Evolutionary conservation across 1,140 invertebrate species (phyloP), one percentile per base, ranked within the genome.

Genomic region (Neuroterus valhalla): DNA sequence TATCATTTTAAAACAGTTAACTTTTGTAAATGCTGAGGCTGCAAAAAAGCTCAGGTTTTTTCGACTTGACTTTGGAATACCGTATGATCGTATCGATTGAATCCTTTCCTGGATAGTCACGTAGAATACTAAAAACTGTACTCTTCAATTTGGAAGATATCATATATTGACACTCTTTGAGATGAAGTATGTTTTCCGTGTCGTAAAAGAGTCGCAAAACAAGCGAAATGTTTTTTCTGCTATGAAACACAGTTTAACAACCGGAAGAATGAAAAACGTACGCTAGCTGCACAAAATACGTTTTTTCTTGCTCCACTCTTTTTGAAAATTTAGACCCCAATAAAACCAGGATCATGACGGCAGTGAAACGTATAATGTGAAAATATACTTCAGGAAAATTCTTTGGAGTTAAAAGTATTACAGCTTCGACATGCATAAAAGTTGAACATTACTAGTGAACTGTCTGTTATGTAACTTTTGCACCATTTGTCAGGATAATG

Each of bases 251-350:
- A 26, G 2, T 52, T 52, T 52, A 52, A 52, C 50, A 52, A 52
- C 50, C 50, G 50, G 23, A 52, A 52, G 23, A 52, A 52, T 52
- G 50, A 52, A 52, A 52, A 52, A 52, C 50, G 50, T 21, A 19
- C 19, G 12, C 50, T 11, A 21, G 19, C 12, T 52, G 21, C 17
- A 19, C 50, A 52, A 52, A 23, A 52, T 8, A 52, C 50, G 6
- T 21, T 52, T 52, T 52, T 23, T 52, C 23, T 2, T 23, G 4
- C 23, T 17, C 8, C 17, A 50, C 19, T 21, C 19, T 52, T n/a
- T 23, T 12, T 21, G 12, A 52, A 52, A 21, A 19, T 52, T 52
- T 3, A 52, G 50, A 38, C 21, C 23, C 19, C 19, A 52, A 52
- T 52, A 52, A 52, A 52, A 52, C 12, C 11, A 21, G 50, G 19